Conservation (phyloP, 2,113 vertebrate species). For the Procavia capensis region DNA sequence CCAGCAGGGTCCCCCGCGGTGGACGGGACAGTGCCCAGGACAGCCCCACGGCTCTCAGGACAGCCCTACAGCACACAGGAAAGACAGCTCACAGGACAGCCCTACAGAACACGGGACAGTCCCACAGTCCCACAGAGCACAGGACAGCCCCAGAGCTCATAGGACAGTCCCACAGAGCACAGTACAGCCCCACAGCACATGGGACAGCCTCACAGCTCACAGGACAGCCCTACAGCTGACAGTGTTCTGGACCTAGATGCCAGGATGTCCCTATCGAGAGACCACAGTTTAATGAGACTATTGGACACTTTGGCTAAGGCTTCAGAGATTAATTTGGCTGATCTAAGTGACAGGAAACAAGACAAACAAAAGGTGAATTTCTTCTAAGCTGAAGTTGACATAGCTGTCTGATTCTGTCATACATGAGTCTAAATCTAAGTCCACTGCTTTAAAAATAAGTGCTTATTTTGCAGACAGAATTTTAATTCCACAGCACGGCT, state of each 20-base stretch:
- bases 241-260: too few species aligned
- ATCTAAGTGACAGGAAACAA: neutral
- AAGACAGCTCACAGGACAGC: too few species aligned
- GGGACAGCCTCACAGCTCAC: neutral
- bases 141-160: neutral
- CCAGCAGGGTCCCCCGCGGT: neutral
- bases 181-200: too few species aligned
- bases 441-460: neutral
- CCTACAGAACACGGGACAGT: accelerated
- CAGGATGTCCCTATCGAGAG: neutral
- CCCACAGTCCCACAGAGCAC: too few species aligned
- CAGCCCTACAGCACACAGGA: neutral
- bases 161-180: too few species aligned
- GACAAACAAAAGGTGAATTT: neutral
- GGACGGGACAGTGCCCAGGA: too few species aligned
- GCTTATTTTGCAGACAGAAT: neutral
- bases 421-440: neutral
- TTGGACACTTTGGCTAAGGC: neutral
- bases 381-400: neutral
- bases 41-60: too few species aligned
- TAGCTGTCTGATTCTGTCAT: neutral
- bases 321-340: conserved; percentile 61
- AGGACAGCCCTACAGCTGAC: neutral
- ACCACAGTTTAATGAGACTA: neutral
- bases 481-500: neutral